Conservation (phyloP, 2,797 vertebrate species). For the Sebastes goodei region DNA sequence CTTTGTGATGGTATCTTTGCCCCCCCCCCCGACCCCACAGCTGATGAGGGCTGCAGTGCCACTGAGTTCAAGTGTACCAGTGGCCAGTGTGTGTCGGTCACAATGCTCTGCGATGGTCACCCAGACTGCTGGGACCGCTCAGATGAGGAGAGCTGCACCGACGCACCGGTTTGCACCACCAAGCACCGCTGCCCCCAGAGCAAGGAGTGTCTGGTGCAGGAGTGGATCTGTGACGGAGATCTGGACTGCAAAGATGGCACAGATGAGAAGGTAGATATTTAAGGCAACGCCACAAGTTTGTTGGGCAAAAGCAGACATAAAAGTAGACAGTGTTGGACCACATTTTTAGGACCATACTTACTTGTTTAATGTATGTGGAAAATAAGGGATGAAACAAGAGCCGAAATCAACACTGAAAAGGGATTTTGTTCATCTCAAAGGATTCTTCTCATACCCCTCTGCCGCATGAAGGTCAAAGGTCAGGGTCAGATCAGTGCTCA, state of each 20-base stretch:
- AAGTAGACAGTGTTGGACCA: background rate
- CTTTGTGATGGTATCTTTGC: background rate
- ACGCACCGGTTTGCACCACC: constrained; percentile 72
- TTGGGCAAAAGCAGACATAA: background rate
- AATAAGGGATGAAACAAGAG: background rate
- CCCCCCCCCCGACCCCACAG: constrained; percentile 43
- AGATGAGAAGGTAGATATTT: constrained; percentile 86
- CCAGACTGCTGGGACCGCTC: constrained; percentile 89
- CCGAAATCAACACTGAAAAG: background rate
- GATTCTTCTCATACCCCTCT: background rate
- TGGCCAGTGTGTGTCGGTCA: constrained; percentile 85
- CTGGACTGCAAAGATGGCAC: constrained; percentile 88
- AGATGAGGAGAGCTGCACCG: constrained; percentile 86
- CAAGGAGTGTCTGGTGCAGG: constrained; percentile 86
- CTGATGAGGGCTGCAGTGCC: constrained; percentile 63
- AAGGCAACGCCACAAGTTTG: background rate
- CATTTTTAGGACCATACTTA: background rate
- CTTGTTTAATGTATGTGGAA: background rate
- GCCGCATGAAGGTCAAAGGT: background rate
- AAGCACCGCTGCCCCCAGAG: constrained; percentile 82
- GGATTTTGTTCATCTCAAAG: background rate
- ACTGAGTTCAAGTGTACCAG: constrained; percentile 84
- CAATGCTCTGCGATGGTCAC: constrained; percentile 87
- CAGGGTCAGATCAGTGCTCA: background rate
- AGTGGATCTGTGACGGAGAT: constrained; percentile 90